Percentiles rank a stretch among this genome's conserved stretches.
These are phyloP conservation scores for Cantharis nigra DNA, from an alignment of 2,888 invertebrate species.

Conservation along the genomic window DNA sequence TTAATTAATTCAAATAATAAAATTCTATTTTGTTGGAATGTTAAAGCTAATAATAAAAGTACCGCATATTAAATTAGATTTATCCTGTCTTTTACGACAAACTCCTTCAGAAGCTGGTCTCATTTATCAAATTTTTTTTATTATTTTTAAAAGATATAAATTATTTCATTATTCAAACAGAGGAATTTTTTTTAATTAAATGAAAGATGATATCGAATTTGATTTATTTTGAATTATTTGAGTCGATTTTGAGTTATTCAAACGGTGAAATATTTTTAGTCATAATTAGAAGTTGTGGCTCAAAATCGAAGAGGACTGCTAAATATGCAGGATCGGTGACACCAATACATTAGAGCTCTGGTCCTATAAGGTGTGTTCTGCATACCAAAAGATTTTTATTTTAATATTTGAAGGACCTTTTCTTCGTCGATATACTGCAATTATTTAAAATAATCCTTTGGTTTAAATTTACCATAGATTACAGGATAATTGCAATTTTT, in stretches of 20 bases:
- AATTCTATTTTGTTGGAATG: slow-evolving; percentile 2
- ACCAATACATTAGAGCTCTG: slow-evolving; percentile 50
- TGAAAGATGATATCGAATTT: neutral
- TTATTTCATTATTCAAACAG: neutral
- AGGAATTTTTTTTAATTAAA: neutral
- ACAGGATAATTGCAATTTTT: too few species aligned
- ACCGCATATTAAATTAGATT: slow-evolving; percentile 4
- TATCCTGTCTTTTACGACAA: neutral
- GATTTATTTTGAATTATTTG: neutral
- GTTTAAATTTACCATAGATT: neutral
- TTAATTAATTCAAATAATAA: slow-evolving; percentile 3
- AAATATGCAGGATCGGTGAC: slow-evolving; percentile 53
- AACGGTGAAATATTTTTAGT: neutral
- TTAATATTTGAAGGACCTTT: slow-evolving; percentile 4
- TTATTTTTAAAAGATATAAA: neutral
- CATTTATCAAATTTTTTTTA: neutral
- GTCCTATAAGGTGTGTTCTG: slow-evolving; percentile 34
- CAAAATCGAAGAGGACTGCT: slow-evolving; percentile 40
- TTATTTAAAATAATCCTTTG: neutral
- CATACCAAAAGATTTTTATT: slow-evolving; percentile 42
- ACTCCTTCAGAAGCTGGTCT: neutral
- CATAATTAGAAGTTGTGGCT: slow-evolving; percentile 14
- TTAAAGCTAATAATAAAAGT: slow-evolving; percentile 1
- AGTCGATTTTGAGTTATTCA: neutral
- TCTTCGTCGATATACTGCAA: slow-evolving; percentile 22